Evolutionary conservation across 2,888 invertebrate genomes (phyloP).

Genomic region (Timandra comae): DNA sequence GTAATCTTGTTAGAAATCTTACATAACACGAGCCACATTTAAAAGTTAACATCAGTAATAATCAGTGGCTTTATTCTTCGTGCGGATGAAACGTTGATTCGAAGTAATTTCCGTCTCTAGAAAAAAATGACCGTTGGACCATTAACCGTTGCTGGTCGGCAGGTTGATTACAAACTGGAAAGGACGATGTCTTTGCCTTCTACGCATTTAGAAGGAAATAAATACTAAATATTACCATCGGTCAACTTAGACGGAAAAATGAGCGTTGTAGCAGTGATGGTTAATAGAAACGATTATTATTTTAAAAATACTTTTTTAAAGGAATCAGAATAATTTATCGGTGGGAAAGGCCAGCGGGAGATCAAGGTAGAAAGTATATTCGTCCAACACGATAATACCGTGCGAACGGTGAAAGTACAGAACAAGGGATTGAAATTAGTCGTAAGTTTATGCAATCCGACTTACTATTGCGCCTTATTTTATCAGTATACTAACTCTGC

Average conservation of each 20-base stretch:
- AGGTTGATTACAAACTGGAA: conserved; percentile 15
- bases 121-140: conserved; percentile 49
- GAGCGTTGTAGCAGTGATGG: neutral
- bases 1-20: no score
- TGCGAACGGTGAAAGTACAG: conserved; percentile 57
- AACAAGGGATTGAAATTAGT: conserved; percentile 34
- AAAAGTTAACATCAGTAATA: no score
- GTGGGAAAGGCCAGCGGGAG: conserved; percentile 29
- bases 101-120: conserved; percentile 49
- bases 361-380: conserved; percentile 52
- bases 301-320: neutral
- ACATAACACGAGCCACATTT: no score
- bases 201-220: conserved; percentile 8
- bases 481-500: no score
- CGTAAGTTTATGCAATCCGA: conserved; percentile 21
- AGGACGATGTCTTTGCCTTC: conserved; percentile 6
- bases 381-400: conserved; percentile 33
- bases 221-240: conserved; percentile 4
- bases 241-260: conserved; percentile 6
- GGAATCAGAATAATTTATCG: conserved; percentile 6
- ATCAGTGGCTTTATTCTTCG: conserved; percentile 14
- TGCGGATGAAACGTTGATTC: conserved; percentile 41
- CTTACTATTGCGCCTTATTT: no score
- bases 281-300: no score
- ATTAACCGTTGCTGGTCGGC: conserved; percentile 29